Evolutionary conservation across 1,140 invertebrate genomes (phyloP).

Genomic region (Drosophila fuyamai): DNA sequence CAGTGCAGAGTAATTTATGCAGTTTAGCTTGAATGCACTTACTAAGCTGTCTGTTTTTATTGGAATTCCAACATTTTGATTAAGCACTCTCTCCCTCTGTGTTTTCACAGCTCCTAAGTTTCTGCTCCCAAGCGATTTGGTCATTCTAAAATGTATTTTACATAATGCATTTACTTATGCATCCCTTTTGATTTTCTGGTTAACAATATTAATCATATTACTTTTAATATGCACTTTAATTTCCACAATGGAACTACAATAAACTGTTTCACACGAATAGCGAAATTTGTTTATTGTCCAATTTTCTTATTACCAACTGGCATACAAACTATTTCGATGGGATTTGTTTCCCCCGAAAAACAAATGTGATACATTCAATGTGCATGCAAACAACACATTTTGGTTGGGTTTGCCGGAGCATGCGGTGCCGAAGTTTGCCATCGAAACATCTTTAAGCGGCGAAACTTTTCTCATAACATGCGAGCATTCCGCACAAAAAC

Average conservation of each 20-base stretch:
- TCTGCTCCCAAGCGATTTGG: too few species aligned
- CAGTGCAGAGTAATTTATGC: not conserved
- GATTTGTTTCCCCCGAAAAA: constrained; percentile 9
- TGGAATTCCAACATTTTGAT: not conserved
- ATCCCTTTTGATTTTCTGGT: not conserved
- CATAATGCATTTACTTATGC: too few species aligned
- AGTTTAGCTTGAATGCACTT: constrained; percentile 5
- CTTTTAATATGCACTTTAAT: not conserved
- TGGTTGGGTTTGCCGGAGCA: constrained; percentile 11
- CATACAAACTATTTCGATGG: constrained; percentile 17
- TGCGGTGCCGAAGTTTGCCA: constrained; percentile 36
- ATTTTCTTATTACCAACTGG: constrained; percentile 27
- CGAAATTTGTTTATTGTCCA: constrained; percentile 19
- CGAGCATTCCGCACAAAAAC: constrained; percentile 15
- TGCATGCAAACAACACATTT: constrained; percentile 39
- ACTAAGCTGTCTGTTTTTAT: not conserved
- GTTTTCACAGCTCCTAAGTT: not conserved
- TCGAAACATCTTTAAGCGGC: constrained; percentile 48
- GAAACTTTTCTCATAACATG: constrained; percentile 66
- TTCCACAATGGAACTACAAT: not conserved
- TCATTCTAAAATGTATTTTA: too few species aligned
- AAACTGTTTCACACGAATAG: constrained; percentile 14
- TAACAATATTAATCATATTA: not conserved
- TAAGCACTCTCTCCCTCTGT: not conserved
- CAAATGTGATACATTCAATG: constrained; percentile 27